Base-by-base conservation (phyloP, 1,140 invertebrate genomes). In the Drosophila guanche region DNA sequence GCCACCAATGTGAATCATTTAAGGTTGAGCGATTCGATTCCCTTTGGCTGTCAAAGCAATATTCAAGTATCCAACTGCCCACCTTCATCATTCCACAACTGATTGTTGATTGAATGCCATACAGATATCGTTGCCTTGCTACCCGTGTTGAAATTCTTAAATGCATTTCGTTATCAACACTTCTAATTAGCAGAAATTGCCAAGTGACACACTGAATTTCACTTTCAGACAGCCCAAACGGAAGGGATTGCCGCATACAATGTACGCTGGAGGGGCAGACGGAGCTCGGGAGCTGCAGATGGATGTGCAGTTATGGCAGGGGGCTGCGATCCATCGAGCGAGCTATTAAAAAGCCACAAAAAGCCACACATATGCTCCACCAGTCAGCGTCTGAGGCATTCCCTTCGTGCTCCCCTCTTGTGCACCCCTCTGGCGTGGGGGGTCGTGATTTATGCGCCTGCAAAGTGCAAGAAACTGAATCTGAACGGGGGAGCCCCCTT, bases 311-410 rank as follows among this genome's bases (percentile, higher is more conserved):
- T 3, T 33, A 33, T 8, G 29, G 29, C 7, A 58, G 41, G 59
- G 56, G 53, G 70, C 42, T 60, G 27, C 43, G 53, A 70, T 70
- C 66, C 66, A 55, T 76, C 53, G 74, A 61, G 74, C 72, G 57
- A 48, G 62, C 83, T 88, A 88, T 88, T 88, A 88, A 88, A 88
- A 88, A 88, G 75, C 83, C 79, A 83, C 83, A 88, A 88, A 86
- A 81, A 71, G 33, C 65, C 78, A 81, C 66, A 56, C 78, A 74
- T 76, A 56, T 70, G 65, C 67, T 79, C 71, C 73, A 85, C 77
- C 88, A 86, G 74, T 86, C 77, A 88, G 48, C 16, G 16, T 1
- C 16, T 20, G 16, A 20, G 16, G 16, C 16, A 20, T 20, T 20
- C 16, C 16, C 1, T 1, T 20, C 16, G 16, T 20, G 16, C 16